Evolutionary conservation across 2,797 vertebrate species (phyloP).

Genomic region (Pangasius sanitwongsei): DNA sequence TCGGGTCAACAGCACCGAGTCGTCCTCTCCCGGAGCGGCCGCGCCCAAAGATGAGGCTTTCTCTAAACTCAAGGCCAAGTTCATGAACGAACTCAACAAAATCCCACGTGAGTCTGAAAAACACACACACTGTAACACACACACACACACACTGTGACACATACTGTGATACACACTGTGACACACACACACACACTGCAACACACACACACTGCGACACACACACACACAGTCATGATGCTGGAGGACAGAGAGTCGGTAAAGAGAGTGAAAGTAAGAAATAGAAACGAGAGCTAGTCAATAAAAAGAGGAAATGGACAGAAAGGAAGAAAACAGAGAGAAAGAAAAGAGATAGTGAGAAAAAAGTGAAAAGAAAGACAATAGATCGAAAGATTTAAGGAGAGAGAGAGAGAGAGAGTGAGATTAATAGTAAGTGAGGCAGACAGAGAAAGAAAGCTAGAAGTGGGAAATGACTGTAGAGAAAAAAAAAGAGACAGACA

Average conservation of each 20-base stretch:
- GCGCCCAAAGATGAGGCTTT: slow-evolving; percentile 89
- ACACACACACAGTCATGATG: background rate
- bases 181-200: background rate
- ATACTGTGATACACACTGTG: background rate
- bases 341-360: background rate
- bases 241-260: background rate
- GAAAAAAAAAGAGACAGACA: background rate
- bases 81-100: slow-evolving; percentile 98
- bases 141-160: background rate
- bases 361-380: background rate
- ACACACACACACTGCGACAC: background rate
- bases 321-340: background rate
- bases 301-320: background rate
- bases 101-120: slow-evolving; percentile 87
- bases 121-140: slow-evolving; percentile 19
- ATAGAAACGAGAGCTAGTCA: background rate
- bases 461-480: background rate
- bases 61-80: slow-evolving; percentile 96
- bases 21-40: slow-evolving; percentile 74
- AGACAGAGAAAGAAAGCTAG: background rate
- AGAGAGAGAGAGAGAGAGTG: background rate
- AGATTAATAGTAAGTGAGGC: background rate
- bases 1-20: slow-evolving; percentile 84
- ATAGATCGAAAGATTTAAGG: background rate
- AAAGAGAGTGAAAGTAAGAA: background rate